Base-by-base conservation (phyloP, 2,113 vertebrate genomes). In the Notechis scutatus region DNA sequence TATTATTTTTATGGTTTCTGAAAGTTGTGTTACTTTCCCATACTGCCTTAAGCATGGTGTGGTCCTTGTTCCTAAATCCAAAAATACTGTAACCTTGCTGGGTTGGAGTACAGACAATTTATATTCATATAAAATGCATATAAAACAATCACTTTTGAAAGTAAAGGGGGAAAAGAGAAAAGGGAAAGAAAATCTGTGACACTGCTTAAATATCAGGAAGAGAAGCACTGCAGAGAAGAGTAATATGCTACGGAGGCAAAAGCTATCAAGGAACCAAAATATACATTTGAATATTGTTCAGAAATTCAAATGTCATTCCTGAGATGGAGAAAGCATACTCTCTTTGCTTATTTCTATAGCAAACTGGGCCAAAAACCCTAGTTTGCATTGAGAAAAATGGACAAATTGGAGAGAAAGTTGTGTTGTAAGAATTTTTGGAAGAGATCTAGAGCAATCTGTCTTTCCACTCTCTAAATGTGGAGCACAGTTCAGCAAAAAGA, bases 341-440 rank as follows among this genome's bases (percentile, higher is more conserved):
- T 52, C 26, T 90, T 18, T 57, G 45, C 29, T 61, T 91, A 61
- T 39, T 92, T 88, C 81, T 89, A 50, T 21, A 54, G 29, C 29
- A 52, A 55, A 90, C 23, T 24, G 29, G 74, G 87, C 61, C 91
- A 42, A 57, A 85, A 90, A 45, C 23, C 45, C 55, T 89, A 39
- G 55, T 91, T 90, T 86, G 29, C 74, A 56, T 54, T 74, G 90
- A 54, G 23, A 69, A 89, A 59, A 89, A 90, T 85, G 56, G 34
- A 24, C 34, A 59, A 15, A 88, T 87, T 47, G 89, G n/a, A 47
- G 47, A 85, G 47, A 61, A 61, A 86, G 61, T 12, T 3, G 5
- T 45, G 39, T 10, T 61, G 56, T 23, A 86, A 87, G 74, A 89
- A 93, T 91, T 89, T 86, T 86, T 39, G 26, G 69, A 93, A 93